Percentiles rank a stretch among this genome's conserved stretches.
phyloP scores from a whole-genome alignment of 2,797 vertebrate species.

The Parauchenoglanis punctatus region DNA sequence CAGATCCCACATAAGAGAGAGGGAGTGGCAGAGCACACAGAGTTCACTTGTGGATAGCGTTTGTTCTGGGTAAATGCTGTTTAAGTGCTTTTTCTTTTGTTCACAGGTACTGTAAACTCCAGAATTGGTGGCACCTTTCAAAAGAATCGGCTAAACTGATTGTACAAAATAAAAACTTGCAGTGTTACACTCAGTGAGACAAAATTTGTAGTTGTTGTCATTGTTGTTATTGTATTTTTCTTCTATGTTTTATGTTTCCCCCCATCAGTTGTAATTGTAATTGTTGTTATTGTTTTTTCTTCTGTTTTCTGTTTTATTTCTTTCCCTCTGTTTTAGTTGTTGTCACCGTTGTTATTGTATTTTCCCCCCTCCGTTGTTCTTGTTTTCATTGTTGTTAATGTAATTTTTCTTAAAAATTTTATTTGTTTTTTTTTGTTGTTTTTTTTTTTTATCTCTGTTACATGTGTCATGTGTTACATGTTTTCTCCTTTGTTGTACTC shows the following conservation, averaged over 20 bases:
- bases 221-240: background rate
- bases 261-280: background rate
- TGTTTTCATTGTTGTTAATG: no score
- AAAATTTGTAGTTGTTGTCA: background rate
- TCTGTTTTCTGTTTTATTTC: background rate
- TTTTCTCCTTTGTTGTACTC: background rate
- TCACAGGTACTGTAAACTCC: background rate
- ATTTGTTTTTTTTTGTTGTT: background rate
- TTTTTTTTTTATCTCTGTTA: background rate
- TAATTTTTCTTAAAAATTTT: no score
- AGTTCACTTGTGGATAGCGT: background rate
- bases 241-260: background rate
- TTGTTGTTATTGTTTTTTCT: background rate
- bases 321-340: background rate
- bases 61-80: background rate
- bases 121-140: background rate
- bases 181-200: background rate
- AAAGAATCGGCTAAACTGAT: background rate
- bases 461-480: background rate
- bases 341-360: no score
- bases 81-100: conserved; percentile 5
- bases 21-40: conserved; percentile 31
- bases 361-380: no score
- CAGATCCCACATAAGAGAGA: conserved; percentile 33
- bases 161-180: background rate